Base-by-base conservation (phyloP, 1,140 invertebrate species). In the Cotesia chilonis region DNA sequence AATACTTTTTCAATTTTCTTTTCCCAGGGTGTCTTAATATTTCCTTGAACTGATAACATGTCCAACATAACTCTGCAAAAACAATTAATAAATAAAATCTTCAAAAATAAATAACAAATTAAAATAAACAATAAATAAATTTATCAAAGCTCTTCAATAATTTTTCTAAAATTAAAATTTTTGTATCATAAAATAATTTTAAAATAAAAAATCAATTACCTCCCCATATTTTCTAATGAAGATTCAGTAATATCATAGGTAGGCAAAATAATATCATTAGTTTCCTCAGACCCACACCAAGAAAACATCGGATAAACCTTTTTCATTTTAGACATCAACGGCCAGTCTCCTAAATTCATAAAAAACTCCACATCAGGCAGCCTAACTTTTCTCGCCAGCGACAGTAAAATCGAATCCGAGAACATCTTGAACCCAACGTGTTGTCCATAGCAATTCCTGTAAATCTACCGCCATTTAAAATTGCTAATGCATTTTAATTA, bases 371-470 rank as follows among this genome's bases (percentile, higher is more conserved):
- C 85, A 87, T 99, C 93, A 10, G 96, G 95, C 59, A 99, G 83
- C 20, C 85, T 74, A n/a, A 94, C 91, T 90, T 97, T 97, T 75
- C 95, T 88, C 9, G 91, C 83, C 12, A 99, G 80, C 0, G 95
- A 97, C 36, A 96, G 82, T 17, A 99, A 87, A 74, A 97, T 94
- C 64, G 92, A 91, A 88, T 99, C 97, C 84, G 94, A 92, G 87
- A 99, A 99, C 90, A 97, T 96, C 84, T 96, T 96, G 83, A 98
- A 99, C 10, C 95, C 96, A n/a, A 96, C 92, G 88, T 98, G 93
- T 87, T 97, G 91, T 20, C 97, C 97, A 88, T 96, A 96, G 81
- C 96, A 98, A 78, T 92, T 91, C 78, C 96, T 89, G 84, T 94
- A 95, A 77, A 98, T 88, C 91, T 86, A 67, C 69, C 79, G 76